Evolutionary conservation across 2,888 invertebrate genomes (phyloP).

Genomic region (Hedychridium roseum): DNA sequence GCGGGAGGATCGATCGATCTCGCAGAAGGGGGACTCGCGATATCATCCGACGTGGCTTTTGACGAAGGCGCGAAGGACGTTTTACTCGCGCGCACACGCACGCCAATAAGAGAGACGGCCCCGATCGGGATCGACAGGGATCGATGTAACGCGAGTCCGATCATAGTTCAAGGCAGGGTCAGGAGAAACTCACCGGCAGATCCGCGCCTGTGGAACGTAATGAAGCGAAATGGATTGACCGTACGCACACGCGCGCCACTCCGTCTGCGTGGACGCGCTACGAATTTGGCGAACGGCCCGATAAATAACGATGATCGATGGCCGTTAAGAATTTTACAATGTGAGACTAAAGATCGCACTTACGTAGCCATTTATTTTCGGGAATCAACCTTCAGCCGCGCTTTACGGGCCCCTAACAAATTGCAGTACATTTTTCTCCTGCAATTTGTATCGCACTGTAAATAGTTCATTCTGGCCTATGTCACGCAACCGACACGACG

Average conservation of each 20-base stretch:
- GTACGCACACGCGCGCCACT: not conserved
- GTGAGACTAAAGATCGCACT: conserved; percentile 26
- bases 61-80: conserved; percentile 29
- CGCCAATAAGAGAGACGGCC: conserved; percentile 21
- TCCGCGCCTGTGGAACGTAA: conserved; percentile 25
- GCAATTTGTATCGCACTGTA: too few relatives aligned
- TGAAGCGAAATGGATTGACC: conserved; percentile 42
- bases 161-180: conserved; percentile 43
- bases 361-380: too few relatives aligned
- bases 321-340: conserved; percentile 33
- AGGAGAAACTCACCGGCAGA: conserved; percentile 28
- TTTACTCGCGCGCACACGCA: conserved; percentile 23
- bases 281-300: conserved; percentile 35
- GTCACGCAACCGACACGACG: too few relatives aligned
- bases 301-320: conserved; percentile 45
- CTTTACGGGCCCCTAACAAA: too few relatives aligned
- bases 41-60: conserved; percentile 23
- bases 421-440: too few relatives aligned
- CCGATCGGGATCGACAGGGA: conserved; percentile 27
- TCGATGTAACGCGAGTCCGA: conserved; percentile 37
- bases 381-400: conserved; percentile 24
- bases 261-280: conserved; percentile 6
- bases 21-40: conserved; percentile 11
- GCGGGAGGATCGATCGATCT: conserved; percentile 7
- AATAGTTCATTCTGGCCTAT: too few relatives aligned